These are phyloP conservation scores for Drosophila obscura DNA, from an alignment of 1,140 invertebrate genomes.

Conservation along the genomic window DNA sequence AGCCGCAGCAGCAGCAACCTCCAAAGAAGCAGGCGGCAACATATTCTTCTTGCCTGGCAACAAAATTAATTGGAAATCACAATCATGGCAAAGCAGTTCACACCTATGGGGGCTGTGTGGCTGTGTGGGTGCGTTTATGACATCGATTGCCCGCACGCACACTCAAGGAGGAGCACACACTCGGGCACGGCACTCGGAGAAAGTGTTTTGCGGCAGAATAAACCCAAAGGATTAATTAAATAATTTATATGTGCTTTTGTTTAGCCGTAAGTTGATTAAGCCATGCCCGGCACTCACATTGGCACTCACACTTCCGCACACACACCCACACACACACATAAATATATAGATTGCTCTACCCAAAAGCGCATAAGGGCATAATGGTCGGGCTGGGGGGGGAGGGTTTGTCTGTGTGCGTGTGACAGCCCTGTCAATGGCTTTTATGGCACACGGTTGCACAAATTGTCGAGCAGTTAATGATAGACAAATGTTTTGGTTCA, in stretches of 20 bases:
- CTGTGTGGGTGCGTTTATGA: constrained; percentile 65
- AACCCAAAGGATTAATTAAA: constrained; percentile 79
- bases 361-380: constrained; percentile 44
- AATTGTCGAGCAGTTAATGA: constrained; percentile 71
- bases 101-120: constrained; percentile 44
- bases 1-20: constrained; percentile 11
- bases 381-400: background rate
- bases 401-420: constrained; percentile 22
- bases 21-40: constrained; percentile 47
- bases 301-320: background rate
- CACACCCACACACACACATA: constrained; percentile 35
- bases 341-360: constrained; percentile 12
- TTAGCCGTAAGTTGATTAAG: constrained; percentile 77
- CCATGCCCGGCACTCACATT: constrained; percentile 34
- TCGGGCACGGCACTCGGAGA: constrained; percentile 1
- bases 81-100: constrained; percentile 63
- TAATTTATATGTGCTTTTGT: constrained; percentile 81
- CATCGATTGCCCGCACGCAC: constrained; percentile 77
- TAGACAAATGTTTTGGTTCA: constrained; percentile 65
- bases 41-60: constrained; percentile 37
- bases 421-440: constrained; percentile 18
- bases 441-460: constrained; percentile 38
- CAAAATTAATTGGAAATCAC: constrained; percentile 70
- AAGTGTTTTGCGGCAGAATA: constrained; percentile 40
- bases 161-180: constrained; percentile 18